Evolutionary conservation across 2,113 vertebrate genomes (phyloP), one percentile per base, ranked within the genome.

Genomic region (Grus americana): DNA sequence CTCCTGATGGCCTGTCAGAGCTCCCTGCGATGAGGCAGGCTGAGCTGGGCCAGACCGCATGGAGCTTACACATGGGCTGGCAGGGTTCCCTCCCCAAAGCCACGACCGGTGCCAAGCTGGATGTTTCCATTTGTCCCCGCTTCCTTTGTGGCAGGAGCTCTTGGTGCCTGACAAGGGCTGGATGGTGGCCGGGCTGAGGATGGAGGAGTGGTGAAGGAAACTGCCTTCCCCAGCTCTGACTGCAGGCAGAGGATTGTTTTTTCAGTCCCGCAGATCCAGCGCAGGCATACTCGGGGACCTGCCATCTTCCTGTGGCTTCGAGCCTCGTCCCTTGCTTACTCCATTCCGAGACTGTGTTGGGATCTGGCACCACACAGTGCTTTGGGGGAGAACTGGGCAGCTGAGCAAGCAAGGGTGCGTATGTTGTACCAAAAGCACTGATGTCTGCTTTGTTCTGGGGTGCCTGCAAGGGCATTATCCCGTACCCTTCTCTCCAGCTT

Each of bases 51-150:
- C 93, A 93, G 82, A 58, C 92, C 86, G 5, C 65, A 44, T 52
- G 79, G 81, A 93, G 67, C 63, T 86, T 72, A 59, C 90, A 92
- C 81, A 93, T 86, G 59, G 71, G 38, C 93, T 96, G 96, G 92
- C 95, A 86, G 72, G 23, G 11, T 79, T 96, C 83, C 86, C 32
- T 90, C 16, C 79, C 63, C n/a, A 47, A 47, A 88, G 86, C 54
- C 44, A 7, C 15, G 46, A 6, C 49, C 2, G 5, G 23, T 86
- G 92, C 92, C 96, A 96, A 86, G 86, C 79, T 96, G 68, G 83
- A 91, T 92, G 88, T 95, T 96, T 95, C 90, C 82, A 63, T 93
- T 96, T 93, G 90, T 92, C 79, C 67, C 63, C 0, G 0, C 76
- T 96, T 97, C 93, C 86, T 94, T 78, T 92, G 87, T 0, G 27